Evolutionary conservation across 2,113 vertebrate genomes (phyloP).

Genomic region (Onychostruthus taczanowskii): DNA sequence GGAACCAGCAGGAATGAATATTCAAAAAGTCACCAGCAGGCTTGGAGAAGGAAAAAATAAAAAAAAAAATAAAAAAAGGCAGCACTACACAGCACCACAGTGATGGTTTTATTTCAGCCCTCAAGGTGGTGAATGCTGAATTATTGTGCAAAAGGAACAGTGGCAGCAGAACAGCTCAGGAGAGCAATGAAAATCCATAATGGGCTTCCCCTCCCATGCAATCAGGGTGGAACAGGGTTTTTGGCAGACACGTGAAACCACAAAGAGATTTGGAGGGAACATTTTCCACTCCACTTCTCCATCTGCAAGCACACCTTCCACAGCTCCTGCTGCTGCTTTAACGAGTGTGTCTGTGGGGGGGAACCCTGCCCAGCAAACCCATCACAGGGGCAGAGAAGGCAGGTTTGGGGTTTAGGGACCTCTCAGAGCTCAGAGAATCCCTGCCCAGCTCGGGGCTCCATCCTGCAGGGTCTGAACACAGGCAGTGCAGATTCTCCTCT

Average conservation of each 20-base stretch:
- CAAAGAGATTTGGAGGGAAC: not conserved
- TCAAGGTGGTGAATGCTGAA: not conserved
- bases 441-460: not conserved
- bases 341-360: rapidly evolving
- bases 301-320: not conserved
- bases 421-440: not conserved
- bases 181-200: slow-evolving; percentile 45
- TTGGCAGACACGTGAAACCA: not conserved
- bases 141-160: not conserved
- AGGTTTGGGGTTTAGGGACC: not conserved
- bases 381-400: not conserved
- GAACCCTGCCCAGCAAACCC: not conserved
- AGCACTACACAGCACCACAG: not conserved
- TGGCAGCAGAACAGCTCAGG: slow-evolving; percentile 14
- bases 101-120: not conserved
- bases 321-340: not conserved
- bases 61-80: not conserved
- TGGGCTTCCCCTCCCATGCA: slow-evolving; percentile 22
- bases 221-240: not conserved
- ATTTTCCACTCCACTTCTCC: slow-evolving; percentile 15
- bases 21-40: not conserved
- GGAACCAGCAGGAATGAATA: slow-evolving; percentile 34
- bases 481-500: not conserved
- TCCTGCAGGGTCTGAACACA: not conserved
- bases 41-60: not conserved